These are phyloP conservation scores for Bambusicola thoracicus DNA, from an alignment of 2,113 vertebrate genomes.

Conservation along the genomic window DNA sequence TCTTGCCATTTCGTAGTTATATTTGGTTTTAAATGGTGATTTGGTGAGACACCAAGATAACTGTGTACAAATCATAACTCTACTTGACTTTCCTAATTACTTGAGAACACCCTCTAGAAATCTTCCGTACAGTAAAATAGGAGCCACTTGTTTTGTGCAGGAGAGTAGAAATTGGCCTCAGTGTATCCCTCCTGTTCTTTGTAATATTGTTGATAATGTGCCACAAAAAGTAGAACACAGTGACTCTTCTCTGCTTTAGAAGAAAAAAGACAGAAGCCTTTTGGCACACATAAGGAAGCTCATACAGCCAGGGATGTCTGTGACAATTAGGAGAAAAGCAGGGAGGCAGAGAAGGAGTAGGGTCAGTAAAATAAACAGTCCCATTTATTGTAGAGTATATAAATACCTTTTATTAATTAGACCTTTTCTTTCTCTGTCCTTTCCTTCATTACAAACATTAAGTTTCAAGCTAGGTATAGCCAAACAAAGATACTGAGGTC, in stretches of 20 bases:
- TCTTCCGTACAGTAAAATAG: neutral
- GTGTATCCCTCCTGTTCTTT: neutral
- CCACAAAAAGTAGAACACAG: neutral
- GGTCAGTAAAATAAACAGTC: neutral
- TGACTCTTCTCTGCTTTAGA: neutral
- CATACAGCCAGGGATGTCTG: neutral
- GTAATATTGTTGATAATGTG: neutral
- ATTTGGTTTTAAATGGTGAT: neutral
- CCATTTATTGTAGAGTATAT: neutral
- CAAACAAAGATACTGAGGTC: neutral
- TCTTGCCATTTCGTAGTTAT: neutral
- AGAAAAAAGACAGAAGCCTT: slow-evolving; percentile 19
- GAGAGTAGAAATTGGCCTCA: neutral
- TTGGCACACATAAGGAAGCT: neutral
- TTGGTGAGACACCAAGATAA: neutral
- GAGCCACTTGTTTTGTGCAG: neutral
- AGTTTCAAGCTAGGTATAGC: neutral
- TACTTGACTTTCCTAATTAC: neutral
- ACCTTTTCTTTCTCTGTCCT: neutral
- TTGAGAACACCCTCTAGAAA: neutral
- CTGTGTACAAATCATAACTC: neutral
- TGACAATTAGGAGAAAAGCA: neutral
- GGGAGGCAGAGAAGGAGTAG: neutral
- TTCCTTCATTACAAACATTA: neutral
- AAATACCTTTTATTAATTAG: neutral